Evolutionary conservation across 2,113 vertebrate species (phyloP), one percentile per base, ranked within the genome.

Genomic region (Probosciger aterrimus): DNA sequence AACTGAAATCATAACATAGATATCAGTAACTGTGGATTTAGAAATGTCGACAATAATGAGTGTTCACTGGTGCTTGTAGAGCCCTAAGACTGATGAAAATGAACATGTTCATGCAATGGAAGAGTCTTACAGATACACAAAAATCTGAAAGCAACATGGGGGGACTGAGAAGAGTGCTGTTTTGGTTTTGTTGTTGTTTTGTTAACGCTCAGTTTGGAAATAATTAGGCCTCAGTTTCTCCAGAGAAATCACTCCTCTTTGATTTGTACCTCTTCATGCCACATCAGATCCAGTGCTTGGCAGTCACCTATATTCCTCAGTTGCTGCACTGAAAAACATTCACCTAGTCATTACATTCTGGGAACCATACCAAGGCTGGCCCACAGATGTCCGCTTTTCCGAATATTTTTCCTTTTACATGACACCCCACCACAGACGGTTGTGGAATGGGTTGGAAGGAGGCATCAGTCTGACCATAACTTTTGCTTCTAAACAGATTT

Each of bases 321-420:
- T 20, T 87, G 93, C 93, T 93, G 78, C 0, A 2, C 91, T 95
- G 89, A 95, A 95, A 92, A 97, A 95, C 95, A 96, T 97, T 97
- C 93, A 95, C 96, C 95, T 97, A 95, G 96, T 96, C 93, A 95
- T 96, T 97, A 97, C 91, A 75, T 92, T 97, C 96, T 95, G 94
- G 96, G 96, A 95, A 96, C 37, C 52, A 71, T 69, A 96, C 94
- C 96, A 97, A 89, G 47, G 86, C 94, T 95, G 93, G 90, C 93
- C 96, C 93, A 88, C 93, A 97, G 93, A 95, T 92, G 93, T 95
- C 95, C n/a, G 10, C 84, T 93, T 89, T 69, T 71, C 91, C 86
- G 84, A 95, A 94, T 97, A 96, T 76, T 97, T 97, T 95, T 93
- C 86, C 86, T 96, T 96, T 97, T 95, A 92, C 89, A 95, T 82